A percentile compares a stretch with the other conserved stretches of the same genome.
Conservation (phyloP, 2,113 vertebrate species). For the Balaeniceps rex region DNA sequence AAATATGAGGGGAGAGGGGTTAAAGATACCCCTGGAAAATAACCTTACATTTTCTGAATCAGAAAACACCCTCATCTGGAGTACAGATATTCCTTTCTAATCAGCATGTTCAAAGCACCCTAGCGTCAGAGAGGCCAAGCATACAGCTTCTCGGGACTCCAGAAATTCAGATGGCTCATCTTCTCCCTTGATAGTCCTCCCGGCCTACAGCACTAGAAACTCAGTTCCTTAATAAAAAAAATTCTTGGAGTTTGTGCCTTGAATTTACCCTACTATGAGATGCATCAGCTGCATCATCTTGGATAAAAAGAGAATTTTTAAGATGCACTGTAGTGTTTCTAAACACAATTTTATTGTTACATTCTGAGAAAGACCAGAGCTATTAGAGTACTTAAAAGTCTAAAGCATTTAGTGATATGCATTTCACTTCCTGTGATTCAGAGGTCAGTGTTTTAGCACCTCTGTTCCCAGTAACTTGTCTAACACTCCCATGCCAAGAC, state of each 20-base stretch:
- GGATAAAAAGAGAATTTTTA: background rate
- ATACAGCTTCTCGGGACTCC: background rate
- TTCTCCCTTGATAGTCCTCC: too few species aligned
- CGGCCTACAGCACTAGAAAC: background rate
- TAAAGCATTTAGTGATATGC: background rate
- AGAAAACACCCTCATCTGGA: too few species aligned
- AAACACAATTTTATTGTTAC: background rate
- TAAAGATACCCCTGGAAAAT: background rate
- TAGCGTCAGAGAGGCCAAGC: background rate
- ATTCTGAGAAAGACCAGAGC: background rate
- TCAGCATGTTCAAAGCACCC: background rate
- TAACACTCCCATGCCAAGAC: background rate
- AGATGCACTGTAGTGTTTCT: background rate
- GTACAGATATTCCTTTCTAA: background rate
- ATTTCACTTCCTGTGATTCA: background rate
- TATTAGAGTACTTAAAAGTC: background rate
- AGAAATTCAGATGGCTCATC: background rate
- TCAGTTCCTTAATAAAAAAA: background rate
- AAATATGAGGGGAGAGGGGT: background rate
- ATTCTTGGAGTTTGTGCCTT: background rate
- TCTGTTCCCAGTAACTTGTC: background rate
- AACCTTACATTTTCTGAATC: fast-evolving
- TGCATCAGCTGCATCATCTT: background rate
- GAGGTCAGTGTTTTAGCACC: background rate
- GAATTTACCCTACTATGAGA: background rate